Base-by-base conservation (phyloP, 64 coral and sea anemone species). In the Dendrophyllia cribrosa region DNA sequence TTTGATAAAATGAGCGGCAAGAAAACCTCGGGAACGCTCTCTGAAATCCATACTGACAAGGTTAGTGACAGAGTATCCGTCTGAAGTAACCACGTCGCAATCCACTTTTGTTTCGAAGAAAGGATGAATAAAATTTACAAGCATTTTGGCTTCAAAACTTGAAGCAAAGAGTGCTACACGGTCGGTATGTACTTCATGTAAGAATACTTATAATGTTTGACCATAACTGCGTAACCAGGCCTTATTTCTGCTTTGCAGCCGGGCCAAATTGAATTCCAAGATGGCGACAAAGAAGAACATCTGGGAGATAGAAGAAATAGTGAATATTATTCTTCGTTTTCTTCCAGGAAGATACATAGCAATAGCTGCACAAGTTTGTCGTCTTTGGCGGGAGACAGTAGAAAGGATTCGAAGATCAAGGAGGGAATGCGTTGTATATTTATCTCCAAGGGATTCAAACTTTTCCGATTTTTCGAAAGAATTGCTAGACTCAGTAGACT, bases 1-100 rank as follows among this genome's bases (percentile, higher is more conserved):
- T 43, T 99, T 99, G 43, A 99, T 83, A 53, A 99, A 99, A 79
- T 96, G 87, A 59, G 94, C 91, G 10, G 94, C 97, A 44, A 99
- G 66, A 77, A 99, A 96, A 9, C 97, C 97, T 74, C 73, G 77
- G 9, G 68, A 78, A 64, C 78, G 74, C 59, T 99, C 91, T 68
- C 87, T 72, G 48, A 63, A 85, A 50, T 95, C 60, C 11, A 52
- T 1, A 84, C 90, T 91, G 46, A 94, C 72, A 43, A 99, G 92
- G 56, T 99, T 99, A 19, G 55, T 50, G 0, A 67, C 62, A 17
- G 91, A 75, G 34, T 96, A 96, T 7, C 97, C 97, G 84, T 99
- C 97, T 0, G 82, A 91, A 73, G 81, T 91, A 3, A 99, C 94
- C 11, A 74, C 82, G 58, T 92, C 93, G 14, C 76, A 93, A 63